Evolutionary conservation across 2,888 invertebrate genomes (phyloP), one percentile per base, ranked within the genome.

Genomic region (Thymelicus lineola): DNA sequence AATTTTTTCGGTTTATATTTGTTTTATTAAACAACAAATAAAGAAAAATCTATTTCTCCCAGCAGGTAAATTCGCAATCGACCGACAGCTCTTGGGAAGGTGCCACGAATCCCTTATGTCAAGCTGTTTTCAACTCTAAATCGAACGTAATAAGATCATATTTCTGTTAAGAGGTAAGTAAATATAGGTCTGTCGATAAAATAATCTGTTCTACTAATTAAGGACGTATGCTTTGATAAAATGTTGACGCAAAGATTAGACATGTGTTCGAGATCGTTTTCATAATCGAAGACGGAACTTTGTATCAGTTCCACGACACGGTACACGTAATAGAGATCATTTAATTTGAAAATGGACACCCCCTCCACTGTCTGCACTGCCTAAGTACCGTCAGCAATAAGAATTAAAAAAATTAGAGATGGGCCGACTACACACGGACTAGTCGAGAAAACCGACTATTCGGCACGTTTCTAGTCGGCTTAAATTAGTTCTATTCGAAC

Each of bases 1-100:
- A 36, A 60, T 60, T 59, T 45, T 60, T 38, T 3, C 50, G 15
- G 12, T 42, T 35, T 20, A 7, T 64, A 66, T 71, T 67, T 67
- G 67, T 60, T 58, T 65, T 67, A 61, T 55, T 17, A 72, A 71
- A 71, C 64, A 61, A 68, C 71, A 65, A 71, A 71, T 28, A 69
- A 71, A 59, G 79, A 79, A 82, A 80, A 81, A 82, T 81, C 80
- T 79, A 82, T 82, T 79, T 78, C 77, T 74, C 74, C 72, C 76
- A 80, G 84, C 89, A 89, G 89, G 90, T 89, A 90, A 86, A 85
- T 86, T 87, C 82, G 86, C 86, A 83, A 86, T 82, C 82, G 62
- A 82, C 79, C 84, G 79, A 74, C 82, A 81, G 80, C 79, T 79
- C 78, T 76, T 77, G 75, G 76, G 75, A 79, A 80, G 75, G 78